Base-by-base conservation (phyloP, 2,113 vertebrate species). In the Scytalopus superciliaris region DNA sequence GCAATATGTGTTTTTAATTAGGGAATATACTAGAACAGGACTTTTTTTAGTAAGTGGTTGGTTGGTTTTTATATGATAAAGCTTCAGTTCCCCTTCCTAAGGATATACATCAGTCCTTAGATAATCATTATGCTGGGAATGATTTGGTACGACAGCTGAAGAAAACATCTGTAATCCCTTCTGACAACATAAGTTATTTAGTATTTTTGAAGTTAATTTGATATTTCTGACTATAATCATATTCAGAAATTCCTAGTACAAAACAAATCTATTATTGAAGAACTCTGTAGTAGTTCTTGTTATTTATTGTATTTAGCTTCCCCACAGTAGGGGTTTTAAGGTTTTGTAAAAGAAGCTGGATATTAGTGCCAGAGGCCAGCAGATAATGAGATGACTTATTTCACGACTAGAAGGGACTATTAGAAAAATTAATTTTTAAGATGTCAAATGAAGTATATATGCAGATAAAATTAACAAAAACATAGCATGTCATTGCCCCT, bases 401-500 rank as follows among this genome's bases (percentile, higher is more conserved):
- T 66, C 39, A 66, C 47, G 56, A 21, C 63, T 79, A 30, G 64
- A 76, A 80, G 39, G 8, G 21, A 4, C 50, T 84, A 70, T 93
- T 88, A 74, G 47, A 77, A 95, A 93, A 95, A 83, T 40, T 55
- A 89, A 52, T 77, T 91, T 79, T 93, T 75, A 60, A 89, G 53
- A 83, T 66, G 50, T 79, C 67, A 78, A 50, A 47, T 73, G 45
- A 45, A 25, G 7, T 72, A 52, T 79, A 52, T 60, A 83, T 60
- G 22, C 55, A 90, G 60, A 63, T 52, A 79, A 89, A 90, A 89
- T 88, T 74, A 93, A 78, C 28, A 85, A 28, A 74, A 79, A 87
- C 39, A 40, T 74, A 39, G 62, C 15, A 40, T 86, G 60, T 31
- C 1, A 66, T 69, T 81, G 84, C 28, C 19, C 23, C 35, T n/a